Conservation (phyloP, 2,797 vertebrate genomes). For the Sebastes matsubarae region DNA sequence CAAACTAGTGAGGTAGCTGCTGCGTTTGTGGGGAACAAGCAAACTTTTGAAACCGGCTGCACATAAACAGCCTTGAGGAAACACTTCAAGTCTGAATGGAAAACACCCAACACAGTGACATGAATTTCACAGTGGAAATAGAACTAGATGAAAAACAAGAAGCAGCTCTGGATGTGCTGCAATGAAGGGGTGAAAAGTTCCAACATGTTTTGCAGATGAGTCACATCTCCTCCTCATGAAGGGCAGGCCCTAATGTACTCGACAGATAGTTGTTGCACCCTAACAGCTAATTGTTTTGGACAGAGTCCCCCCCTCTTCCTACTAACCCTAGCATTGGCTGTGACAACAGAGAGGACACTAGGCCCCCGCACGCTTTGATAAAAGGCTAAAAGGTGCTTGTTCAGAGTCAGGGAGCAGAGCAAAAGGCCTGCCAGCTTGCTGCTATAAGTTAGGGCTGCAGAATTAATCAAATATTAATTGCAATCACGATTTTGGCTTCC, state of each 20-base stretch:
- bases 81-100: neutral
- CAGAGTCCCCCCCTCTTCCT: neutral
- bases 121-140: slow-evolving; percentile 35
- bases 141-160: slow-evolving; percentile 10
- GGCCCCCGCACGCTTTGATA: neutral
- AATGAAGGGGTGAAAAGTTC: slow-evolving; percentile 6
- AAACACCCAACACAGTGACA: slow-evolving; percentile 18
- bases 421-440: neutral
- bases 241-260: neutral
- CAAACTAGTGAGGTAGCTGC: slow-evolving; percentile 26
- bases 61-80: slow-evolving; percentile 55
- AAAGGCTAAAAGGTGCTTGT: slow-evolving; percentile 5
- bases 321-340: neutral
- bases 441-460: neutral
- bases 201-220: neutral
- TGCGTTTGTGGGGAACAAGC: slow-evolving; percentile 15
- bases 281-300: slow-evolving; percentile 26
- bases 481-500: neutral
- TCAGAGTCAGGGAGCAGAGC: slow-evolving; percentile 1
- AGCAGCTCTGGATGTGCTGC: neutral
- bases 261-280: neutral
- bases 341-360: neutral
- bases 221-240: neutral
- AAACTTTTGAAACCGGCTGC: slow-evolving; percentile 26
- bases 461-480: neutral